Conservation (phyloP, 2,113 vertebrate species). For the Myrmophylax atrothorax region DNA sequence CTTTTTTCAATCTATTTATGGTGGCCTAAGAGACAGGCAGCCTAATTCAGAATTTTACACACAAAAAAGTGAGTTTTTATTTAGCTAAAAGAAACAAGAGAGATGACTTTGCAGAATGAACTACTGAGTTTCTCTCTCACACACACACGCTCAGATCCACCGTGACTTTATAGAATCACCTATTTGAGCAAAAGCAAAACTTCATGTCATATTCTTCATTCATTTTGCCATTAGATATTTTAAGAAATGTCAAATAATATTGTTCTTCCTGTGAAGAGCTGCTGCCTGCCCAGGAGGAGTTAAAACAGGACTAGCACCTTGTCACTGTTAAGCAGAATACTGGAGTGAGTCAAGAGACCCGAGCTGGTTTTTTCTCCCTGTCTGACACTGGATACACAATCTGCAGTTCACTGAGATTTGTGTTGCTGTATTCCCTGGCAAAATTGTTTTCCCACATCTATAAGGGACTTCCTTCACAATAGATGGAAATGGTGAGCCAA, state of each 20-base stretch:
- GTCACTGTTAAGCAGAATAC: background rate
- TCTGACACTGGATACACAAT: background rate
- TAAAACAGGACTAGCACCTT: conserved; percentile 15
- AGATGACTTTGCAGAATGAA: background rate
- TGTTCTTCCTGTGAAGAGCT: conserved; percentile 22
- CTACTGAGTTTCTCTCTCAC: background rate
- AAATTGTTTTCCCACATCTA: background rate
- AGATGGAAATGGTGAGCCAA: background rate
- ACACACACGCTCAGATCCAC: background rate
- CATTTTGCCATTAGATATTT: background rate
- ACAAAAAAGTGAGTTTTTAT: background rate
- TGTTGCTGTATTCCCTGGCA: background rate
- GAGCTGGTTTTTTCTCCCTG: background rate
- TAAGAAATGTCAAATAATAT: conserved; percentile 37
- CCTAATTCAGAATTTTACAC: background rate
- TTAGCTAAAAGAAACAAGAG: background rate
- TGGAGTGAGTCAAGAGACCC: background rate
- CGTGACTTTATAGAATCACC: background rate
- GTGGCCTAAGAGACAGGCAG: background rate
- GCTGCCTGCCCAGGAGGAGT: background rate
- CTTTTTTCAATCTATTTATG: background rate
- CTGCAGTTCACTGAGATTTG: background rate
- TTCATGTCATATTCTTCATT: background rate
- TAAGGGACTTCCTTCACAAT: background rate
- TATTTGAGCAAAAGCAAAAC: background rate